phyloP scores from a whole-genome alignment of 2,888 invertebrate species.

The Steinernema hermaphroditum region DNA sequence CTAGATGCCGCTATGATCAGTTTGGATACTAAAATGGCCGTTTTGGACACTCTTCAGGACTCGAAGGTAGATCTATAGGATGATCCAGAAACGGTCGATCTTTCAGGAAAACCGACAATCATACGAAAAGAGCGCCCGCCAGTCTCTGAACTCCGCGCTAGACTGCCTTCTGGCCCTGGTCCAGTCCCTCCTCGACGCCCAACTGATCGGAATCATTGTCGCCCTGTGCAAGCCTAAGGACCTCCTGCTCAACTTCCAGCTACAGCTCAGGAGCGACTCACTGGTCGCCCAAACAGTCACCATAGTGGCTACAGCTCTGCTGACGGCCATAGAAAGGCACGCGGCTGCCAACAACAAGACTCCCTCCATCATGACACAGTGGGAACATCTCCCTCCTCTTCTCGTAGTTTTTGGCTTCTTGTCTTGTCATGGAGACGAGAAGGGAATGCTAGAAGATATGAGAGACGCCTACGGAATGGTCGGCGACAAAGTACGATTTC shows the following conservation, averaged over 20 bases:
- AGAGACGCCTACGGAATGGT: conserved; percentile 51
- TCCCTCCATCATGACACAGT: conserved; percentile 32
- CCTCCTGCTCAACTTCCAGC: conserved; percentile 55
- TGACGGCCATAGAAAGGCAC: conserved; percentile 44
- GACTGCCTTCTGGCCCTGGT: conserved; percentile 55
- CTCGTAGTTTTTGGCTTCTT: conserved; percentile 59
- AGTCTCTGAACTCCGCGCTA: conserved; percentile 46
- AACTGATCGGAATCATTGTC: conserved; percentile 49
- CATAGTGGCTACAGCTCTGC: conserved; percentile 57
- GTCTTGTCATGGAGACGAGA: conserved; percentile 63
- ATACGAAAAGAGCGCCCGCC: conserved; percentile 46
- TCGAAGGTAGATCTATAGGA: conserved; percentile 34
- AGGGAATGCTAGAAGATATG: conserved; percentile 65
- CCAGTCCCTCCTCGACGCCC: conserved; percentile 55
- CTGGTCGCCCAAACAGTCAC: conserved; percentile 60
- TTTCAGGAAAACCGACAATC: conserved; percentile 40
- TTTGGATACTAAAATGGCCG: conserved; percentile 62
- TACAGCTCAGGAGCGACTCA: conserved; percentile 58
- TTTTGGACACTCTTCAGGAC: conserved; percentile 56
- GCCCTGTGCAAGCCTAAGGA: conserved; percentile 46
- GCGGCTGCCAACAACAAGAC: conserved; percentile 11
- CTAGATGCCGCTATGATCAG: conserved; percentile 59
- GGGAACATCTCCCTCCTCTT: conserved; percentile 44
- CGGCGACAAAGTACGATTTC: conserved; percentile 50
- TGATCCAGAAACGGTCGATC: neutral